Percentiles rank a stretch among this genome's conserved stretches.
Evolutionary conservation across 1,140 invertebrate species (phyloP).

Genomic region (Oscheius sp.): DNA sequence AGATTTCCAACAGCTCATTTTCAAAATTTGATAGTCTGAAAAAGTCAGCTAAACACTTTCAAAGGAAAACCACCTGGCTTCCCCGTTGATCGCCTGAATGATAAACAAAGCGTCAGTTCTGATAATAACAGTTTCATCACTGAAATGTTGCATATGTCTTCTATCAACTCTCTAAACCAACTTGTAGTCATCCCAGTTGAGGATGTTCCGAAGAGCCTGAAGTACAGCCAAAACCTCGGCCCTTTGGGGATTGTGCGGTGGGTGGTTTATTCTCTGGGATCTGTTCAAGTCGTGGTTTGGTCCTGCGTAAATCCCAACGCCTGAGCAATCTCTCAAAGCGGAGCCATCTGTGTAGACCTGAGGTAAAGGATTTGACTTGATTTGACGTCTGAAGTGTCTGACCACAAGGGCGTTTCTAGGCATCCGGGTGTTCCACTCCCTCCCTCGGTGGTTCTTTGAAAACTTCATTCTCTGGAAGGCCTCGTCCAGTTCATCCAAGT

Average conservation of each 20-base stretch:
- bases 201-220: constrained; percentile 3
- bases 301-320: constrained; percentile 15
- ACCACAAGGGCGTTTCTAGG: constrained; percentile 3
- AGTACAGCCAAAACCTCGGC: constrained; percentile 13
- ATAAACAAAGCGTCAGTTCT: constrained; percentile 20
- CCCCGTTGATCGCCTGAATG: constrained; percentile 2
- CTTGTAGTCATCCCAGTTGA: constrained; percentile 1
- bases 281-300: constrained; percentile 16
- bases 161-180: too few species aligned
- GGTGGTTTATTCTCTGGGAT: background rate
- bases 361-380: too few species aligned
- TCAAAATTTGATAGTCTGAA: too few species aligned
- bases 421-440: constrained; percentile 17
- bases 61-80: background rate
- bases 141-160: too few species aligned
- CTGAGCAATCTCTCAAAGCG: background rate
- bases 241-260: constrained; percentile 4
- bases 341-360: constrained; percentile 27
- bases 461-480: background rate
- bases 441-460: background rate
- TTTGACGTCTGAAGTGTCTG: too few species aligned
- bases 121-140: constrained; percentile 1
- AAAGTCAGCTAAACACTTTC: too few species aligned
- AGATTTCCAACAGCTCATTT: background rate
- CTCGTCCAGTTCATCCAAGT: background rate